Percentiles rank a stretch among this genome's conserved stretches.
phyloP scores from a whole-genome alignment of 2,888 invertebrate genomes.

The Agrochola circellaris region DNA sequence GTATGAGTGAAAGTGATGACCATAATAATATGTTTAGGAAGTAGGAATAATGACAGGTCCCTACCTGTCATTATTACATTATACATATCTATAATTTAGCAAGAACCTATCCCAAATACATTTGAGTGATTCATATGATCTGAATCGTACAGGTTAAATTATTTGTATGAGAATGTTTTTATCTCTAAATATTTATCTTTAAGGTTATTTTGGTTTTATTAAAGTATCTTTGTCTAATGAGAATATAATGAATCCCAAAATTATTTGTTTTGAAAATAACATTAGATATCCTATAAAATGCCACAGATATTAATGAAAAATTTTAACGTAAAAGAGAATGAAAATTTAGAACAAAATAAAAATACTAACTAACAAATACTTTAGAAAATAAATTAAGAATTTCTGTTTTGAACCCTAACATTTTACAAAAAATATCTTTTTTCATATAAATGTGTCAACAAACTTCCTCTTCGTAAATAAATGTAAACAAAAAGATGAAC shows the following conservation, averaged over 20 bases:
- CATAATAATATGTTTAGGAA: background rate
- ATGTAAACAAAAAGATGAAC: background rate
- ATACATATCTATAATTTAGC: background rate
- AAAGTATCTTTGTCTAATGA: background rate
- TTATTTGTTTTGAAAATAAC: background rate
- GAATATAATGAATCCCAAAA: background rate
- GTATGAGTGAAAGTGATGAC: constrained; percentile 48
- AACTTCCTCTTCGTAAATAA: background rate
- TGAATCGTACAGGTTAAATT: background rate
- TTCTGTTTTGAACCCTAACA: background rate
- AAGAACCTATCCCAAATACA: background rate
- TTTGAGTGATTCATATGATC: background rate
- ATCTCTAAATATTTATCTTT: background rate
- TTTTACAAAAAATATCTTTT: background rate
- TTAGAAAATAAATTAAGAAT: background rate
- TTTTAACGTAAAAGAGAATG: too few relatives aligned
- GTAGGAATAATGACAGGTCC: too few relatives aligned
- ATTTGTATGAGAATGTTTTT: background rate
- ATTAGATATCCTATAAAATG: too few relatives aligned
- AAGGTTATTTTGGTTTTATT: background rate
- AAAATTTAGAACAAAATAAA: background rate
- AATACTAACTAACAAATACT: background rate
- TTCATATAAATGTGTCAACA: background rate
- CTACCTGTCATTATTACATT: constrained; percentile 7
- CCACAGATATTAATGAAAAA: too few relatives aligned